Base-by-base conservation (phyloP, 2,888 invertebrate genomes). In the Malachius bipustulatus region DNA sequence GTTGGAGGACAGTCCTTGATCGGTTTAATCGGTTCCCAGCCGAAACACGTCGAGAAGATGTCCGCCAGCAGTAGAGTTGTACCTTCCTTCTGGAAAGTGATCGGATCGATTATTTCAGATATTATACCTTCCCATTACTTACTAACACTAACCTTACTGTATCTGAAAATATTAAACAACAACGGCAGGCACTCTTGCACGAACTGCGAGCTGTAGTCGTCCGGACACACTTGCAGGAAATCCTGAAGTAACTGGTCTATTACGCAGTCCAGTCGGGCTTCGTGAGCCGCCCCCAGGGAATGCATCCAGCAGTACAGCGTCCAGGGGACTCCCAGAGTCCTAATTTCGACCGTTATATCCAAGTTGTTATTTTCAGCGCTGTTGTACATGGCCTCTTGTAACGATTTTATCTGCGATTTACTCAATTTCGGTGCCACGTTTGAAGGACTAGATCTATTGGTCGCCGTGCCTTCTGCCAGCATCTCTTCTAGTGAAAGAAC, bases 351-450 rank as follows among this genome's bases (percentile, higher is more conserved):
- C 0, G 90, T 89, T 45, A 91, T 83, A 55, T 91, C 90, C 37
- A 90, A 66, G 60, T 89, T 83, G 52, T 88, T 87, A 56, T 85
- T 88, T 62, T 91, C 91, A 0, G 89, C 84, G 41, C 88, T 87
- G 56, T 89, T 89, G 57, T 91, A 93, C 85, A 93, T 85, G 13
- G 91, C 89, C 61, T 91, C 90, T 55, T 90, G 88, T 38, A 90
- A 66, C 28, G 83, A 79, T 48, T 87, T 79, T 45, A 82, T 77
- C 63, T 90, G 88, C 16, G 76, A 71, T 63, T 89, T 89, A 47
- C 75, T 84, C 53, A 85, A 70, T 38, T 66, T 65, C n/a, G 58
- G 54, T 26, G 70, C 56, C 2, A 66, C 43, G 49, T 44, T 55
- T 10, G 54, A 47, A 26, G 51, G 41, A 35, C 44, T 50, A 3